phyloP scores from a whole-genome alignment of 2,888 invertebrate species.

The Caenorhabditis sinica region DNA sequence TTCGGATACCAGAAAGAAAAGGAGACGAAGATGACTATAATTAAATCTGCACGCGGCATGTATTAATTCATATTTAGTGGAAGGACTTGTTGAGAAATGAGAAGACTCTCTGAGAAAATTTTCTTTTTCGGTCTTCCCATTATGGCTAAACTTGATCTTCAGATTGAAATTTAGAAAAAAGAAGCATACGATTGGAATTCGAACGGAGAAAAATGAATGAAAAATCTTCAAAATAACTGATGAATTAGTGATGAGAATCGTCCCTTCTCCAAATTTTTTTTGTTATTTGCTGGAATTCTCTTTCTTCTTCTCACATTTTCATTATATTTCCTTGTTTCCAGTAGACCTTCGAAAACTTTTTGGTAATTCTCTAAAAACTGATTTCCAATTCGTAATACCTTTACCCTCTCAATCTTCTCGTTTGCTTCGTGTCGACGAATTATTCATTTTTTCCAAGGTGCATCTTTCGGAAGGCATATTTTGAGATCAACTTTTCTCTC shows the following conservation, averaged over 20 bases:
- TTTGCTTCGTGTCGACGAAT: constrained; percentile 29
- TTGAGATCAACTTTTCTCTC: no score
- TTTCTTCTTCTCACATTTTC: neutral
- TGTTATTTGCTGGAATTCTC: constrained; percentile 33
- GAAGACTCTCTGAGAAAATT: neutral
- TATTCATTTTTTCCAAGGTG: constrained; percentile 39
- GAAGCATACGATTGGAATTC: no score
- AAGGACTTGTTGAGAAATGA: neutral
- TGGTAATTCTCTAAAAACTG: neutral
- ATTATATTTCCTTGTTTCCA: neutral
- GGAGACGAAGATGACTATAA: constrained; percentile 54
- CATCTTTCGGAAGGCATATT: constrained; percentile 9
- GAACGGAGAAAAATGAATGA: no score
- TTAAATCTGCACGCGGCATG: constrained; percentile 62
- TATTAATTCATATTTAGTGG: constrained; percentile 60
- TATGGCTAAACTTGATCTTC: neutral
- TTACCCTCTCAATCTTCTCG: constrained; percentile 1
- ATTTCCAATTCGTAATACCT: constrained; percentile 29
- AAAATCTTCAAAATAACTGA: constrained; percentile 17
- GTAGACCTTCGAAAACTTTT: neutral
- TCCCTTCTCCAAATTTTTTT: neutral
- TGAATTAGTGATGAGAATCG: constrained; percentile 28
- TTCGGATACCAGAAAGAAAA: constrained; percentile 32
- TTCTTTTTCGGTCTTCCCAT: neutral
- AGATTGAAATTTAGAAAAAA: neutral